Base-by-base conservation (phyloP, 2,888 invertebrate genomes). In the Dorcus parallelipipedus region DNA sequence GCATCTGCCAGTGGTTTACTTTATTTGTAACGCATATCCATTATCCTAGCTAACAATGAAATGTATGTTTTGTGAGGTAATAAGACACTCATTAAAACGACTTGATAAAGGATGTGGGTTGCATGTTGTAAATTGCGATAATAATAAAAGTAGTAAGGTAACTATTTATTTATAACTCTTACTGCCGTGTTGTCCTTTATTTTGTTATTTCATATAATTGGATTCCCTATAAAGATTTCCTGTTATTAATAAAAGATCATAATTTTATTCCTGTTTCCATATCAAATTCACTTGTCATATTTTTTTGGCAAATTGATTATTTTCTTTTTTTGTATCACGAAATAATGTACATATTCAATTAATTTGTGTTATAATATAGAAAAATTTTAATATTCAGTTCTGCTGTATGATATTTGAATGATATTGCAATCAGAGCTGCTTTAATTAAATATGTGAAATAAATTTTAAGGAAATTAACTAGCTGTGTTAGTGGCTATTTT, bases 1-100 rank as follows among this genome's bases (percentile, higher is more conserved):
- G 95, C 95, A 3, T 88, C 91, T 0, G 90, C 94, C 1, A 84
- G 88, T 65, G 89, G 87, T 26, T 78, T 90, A 54, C 74, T 81
- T 69, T 82, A 82, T 73, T 74, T 80, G 69, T 65, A 75, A 74
- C 47, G 45, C 56, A 51, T 56, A 56, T 56, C 56, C 56, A 52
- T 56, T 52, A 50, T 56, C 56, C 23, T 26, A 47, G 23, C 20
- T 33, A 33, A 33, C 26, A 33, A 33, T 7, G 7, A 33, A 33
- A 33, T 33, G 26, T 33, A 33, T 33, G 26, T 33, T 33, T 33
- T 33, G 26, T 33, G 26, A 33, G 26, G 26, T 33, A 33, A 33
- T 33, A 33, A 33, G 26, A 6, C 7, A 33, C 26, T 42, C 39
- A 55, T 47, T 51, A 56, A 56, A 56, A 47, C 52, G 52, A 50